phyloP scores from a whole-genome alignment of 92 coral and sea anemone genomes.

The Parazoanthus swiftii region DNA sequence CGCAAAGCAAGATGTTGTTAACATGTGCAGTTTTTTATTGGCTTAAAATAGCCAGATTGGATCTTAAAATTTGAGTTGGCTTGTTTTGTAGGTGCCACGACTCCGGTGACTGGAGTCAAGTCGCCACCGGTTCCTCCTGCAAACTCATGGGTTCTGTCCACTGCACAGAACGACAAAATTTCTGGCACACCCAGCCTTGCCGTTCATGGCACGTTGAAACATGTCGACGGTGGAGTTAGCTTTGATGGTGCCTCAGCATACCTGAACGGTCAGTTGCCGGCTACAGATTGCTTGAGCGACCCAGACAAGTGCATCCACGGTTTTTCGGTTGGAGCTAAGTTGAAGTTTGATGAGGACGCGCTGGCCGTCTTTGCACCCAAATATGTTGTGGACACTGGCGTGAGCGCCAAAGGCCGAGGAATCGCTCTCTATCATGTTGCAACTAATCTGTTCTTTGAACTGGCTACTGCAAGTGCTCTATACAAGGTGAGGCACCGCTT shows the following conservation, averaged over 20 bases:
- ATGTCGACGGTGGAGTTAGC: slow-evolving; percentile 66
- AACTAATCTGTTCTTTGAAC: slow-evolving; percentile 63
- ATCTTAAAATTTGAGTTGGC: neutral
- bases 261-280: slow-evolving; percentile 51
- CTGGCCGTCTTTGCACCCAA: slow-evolving; percentile 61
- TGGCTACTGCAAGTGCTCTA: slow-evolving; percentile 62
- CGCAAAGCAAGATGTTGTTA: neutral
- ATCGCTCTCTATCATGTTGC: slow-evolving; percentile 61
- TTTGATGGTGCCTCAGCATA: slow-evolving; percentile 72
- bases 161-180: slow-evolving; percentile 53
- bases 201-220: slow-evolving; percentile 51
- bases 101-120: slow-evolving; percentile 22
- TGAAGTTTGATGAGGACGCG: slow-evolving; percentile 60
- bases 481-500: slow-evolving; percentile 56
- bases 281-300: slow-evolving; percentile 59
- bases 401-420: slow-evolving; percentile 66
- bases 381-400: slow-evolving; percentile 77
- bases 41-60: neutral
- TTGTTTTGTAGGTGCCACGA: neutral
- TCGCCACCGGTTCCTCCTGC: slow-evolving; percentile 86
- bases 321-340: slow-evolving; percentile 64
- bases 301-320: slow-evolving; percentile 71
- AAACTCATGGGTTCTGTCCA: slow-evolving; percentile 72
- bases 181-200: slow-evolving; percentile 72
- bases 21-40: neutral